Base-by-base conservation (phyloP, 2,113 vertebrate genomes). In the Pipra filicauda region DNA sequence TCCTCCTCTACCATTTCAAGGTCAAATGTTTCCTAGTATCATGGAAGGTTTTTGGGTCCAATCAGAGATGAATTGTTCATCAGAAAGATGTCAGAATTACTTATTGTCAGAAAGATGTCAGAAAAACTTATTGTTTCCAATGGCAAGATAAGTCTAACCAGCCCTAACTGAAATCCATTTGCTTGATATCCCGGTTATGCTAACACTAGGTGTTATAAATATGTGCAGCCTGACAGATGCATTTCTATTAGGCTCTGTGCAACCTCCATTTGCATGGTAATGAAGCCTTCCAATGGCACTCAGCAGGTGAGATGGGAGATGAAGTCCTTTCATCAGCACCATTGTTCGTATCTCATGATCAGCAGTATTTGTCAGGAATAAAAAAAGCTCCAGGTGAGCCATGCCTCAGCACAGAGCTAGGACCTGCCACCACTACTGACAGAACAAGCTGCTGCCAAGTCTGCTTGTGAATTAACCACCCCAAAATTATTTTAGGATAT, bases 211-310 rank as follows among this genome's bases (percentile, higher is more conserved):
- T 93, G 55, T 74, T 80, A 70, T 49, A 75, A 44, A 80, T 88
- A 55, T 12, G n/a, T 76, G 72, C 75, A 84, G 55, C 39, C 59
- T 88, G 82, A 84, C 79, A 95, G 75, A 80, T 35, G 88, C 74
- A 91, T 93, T 94, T 94, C 88, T 84, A 93, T 74, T 64, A 83
- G 58, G n/a, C 69, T 43, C 15, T 76, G 41, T 59, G 48, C 79
- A 85, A 83, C 92, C 69, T 77, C 88, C 75, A 93, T 94, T 94
- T 94, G 79, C 92, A 84, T 96, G 59, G 82, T 88, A 96, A 95
- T 91, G 59, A 93, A 91, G 51, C 67, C 39, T 83, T 92, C 72
- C 72, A 62, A 46, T 80, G 59, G 46, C 64, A 33, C 79, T 83
- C 71, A 86, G 92, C 79, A 86, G 88, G 88, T 93, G 72, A 95